These are phyloP conservation scores for Pelagia noctiluca DNA, from an alignment of 30 jellyfish, hydroid and myxozoan genomes.

Conservation along the genomic window DNA sequence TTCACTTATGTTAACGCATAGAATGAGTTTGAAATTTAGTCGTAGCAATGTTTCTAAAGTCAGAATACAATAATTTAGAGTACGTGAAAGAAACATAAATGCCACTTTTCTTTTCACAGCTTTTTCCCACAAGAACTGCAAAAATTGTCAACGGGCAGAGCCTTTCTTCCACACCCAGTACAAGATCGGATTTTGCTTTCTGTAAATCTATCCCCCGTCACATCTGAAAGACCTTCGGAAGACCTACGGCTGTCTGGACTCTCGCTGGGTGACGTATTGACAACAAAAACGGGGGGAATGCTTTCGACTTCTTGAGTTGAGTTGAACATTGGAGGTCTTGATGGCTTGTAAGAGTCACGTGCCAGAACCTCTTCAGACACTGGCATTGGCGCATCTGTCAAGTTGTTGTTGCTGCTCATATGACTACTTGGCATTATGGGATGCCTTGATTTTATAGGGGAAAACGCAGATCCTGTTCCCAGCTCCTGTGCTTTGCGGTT, in stretches of 20 bases:
- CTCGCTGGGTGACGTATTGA: slow-evolving; percentile 69
- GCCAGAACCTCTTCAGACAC: slow-evolving; percentile 1
- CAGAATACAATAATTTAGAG: too few relatives aligned
- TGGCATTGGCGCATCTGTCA: not conserved
- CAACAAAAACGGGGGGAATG: slow-evolving; percentile 66
- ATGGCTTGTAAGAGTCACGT: slow-evolving; percentile 27
- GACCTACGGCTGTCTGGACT: slow-evolving; percentile 69
- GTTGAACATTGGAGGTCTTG: not conserved
- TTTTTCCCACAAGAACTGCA: slow-evolving; percentile 73
- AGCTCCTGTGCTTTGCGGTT: slow-evolving; percentile 27
- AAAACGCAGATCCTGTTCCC: slow-evolving; percentile 68
- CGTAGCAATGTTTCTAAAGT: too few relatives aligned
- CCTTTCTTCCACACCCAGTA: slow-evolving; percentile 46
- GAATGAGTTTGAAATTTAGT: too few relatives aligned
- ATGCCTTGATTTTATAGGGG: slow-evolving; percentile 54
- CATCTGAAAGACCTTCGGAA: slow-evolving; percentile 39
- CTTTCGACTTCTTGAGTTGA: slow-evolving; percentile 35
- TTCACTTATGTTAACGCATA: too few relatives aligned
- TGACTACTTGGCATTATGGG: slow-evolving; percentile 27
- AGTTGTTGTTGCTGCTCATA: not conserved
- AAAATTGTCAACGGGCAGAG: slow-evolving; percentile 47
- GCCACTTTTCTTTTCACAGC: slow-evolving; percentile 23
- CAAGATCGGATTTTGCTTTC: slow-evolving; percentile 41
- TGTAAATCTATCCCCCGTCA: slow-evolving; percentile 5
- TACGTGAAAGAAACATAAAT: too few relatives aligned